Evolutionary conservation across 2,888 invertebrate species (phyloP).

Genomic region (Hanleya hanleyi): DNA sequence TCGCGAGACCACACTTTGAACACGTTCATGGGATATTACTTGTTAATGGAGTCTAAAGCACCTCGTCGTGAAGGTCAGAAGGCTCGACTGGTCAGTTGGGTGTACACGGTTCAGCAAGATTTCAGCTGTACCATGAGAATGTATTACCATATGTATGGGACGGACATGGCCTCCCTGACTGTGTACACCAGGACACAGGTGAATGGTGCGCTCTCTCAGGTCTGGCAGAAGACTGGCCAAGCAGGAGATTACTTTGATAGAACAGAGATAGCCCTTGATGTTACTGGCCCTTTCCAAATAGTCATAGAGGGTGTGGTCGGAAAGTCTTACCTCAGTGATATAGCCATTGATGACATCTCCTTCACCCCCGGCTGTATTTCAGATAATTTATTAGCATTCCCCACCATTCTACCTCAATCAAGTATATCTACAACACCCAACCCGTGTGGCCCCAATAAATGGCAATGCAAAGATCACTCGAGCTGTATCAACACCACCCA

Average conservation of each 20-base stretch:
- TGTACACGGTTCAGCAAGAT: conserved; percentile 21
- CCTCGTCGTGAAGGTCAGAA: conserved; percentile 45
- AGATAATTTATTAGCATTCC: conserved; percentile 5
- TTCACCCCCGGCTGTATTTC: conserved; percentile 52
- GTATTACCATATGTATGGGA: conserved; percentile 37
- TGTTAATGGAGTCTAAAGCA: conserved; percentile 59
- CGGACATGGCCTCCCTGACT: conserved; percentile 28
- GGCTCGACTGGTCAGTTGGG: conserved; percentile 51
- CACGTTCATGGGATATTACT: conserved; percentile 53
- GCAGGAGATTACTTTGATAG: conserved; percentile 44
- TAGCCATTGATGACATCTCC: conserved; percentile 67
- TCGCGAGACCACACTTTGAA: conserved; percentile 65
- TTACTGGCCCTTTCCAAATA: conserved; percentile 54
- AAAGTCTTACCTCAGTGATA: conserved; percentile 33
- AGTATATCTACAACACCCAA: conserved; percentile 38
- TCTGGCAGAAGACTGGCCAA: conserved; percentile 40
- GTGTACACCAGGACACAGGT: conserved; percentile 44
- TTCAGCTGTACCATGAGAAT: conserved; percentile 19
- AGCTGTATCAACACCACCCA: conserved; percentile 45
- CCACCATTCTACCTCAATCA: conserved; percentile 18
- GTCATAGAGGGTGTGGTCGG: conserved; percentile 56
- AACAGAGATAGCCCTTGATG: conserved; percentile 46
- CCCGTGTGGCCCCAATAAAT: conserved; percentile 53
- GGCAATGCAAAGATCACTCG: conserved; percentile 48
- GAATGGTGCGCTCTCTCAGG: conserved; percentile 51